Base-by-base conservation (phyloP, 2,888 invertebrate genomes). In the Eupithecia tripunctaria region DNA sequence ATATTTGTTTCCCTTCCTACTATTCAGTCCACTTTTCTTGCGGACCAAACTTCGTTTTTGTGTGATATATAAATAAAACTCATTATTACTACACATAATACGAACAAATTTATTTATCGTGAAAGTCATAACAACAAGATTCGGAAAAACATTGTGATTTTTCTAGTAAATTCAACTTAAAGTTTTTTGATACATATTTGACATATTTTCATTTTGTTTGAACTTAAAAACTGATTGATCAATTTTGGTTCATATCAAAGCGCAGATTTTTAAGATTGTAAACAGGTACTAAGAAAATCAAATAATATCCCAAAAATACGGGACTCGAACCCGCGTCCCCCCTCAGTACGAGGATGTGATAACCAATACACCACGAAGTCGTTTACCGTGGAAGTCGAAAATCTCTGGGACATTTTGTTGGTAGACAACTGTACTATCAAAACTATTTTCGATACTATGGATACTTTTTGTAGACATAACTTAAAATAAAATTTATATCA, bases 81-180 rank as follows among this genome's bases (percentile, higher is more conserved):
- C 59, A 47, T 15, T n/a, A 47, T 79, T 82, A 85, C 91, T 92
- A 91, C 91, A 90, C 88, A 89, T 89, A 89, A 84, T 89, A 89
- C 84, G 86, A 88, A 90, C 89, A 88, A 89, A 89, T 90, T 92
- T 89, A 41, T 41, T 64, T 90, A 87, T 88, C 80, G 80, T 89
- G 86, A 89, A 86, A 90, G 88, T 90, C 82, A 86, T 82, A 85
- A 83, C 80, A 80, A 85, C 81, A 84, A 82, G 84, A 86, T 81
- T 79, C 84, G 82, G 82, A 86, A 84, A 81, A 84, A 86, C 83
- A 85, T 81, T 79, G 76, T 84, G 78, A 79, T 65, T 74, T 66
- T 59, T 70, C 32, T 70, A 70, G 27, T 68, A 74, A 29, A 25
- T 36, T 12, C 63, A 60, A 27, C 6, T 68, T 75, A 65, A 77